These are phyloP conservation scores for Toxonevra muliebris DNA, from an alignment of 2,888 invertebrate genomes.

Conservation along the genomic window DNA sequence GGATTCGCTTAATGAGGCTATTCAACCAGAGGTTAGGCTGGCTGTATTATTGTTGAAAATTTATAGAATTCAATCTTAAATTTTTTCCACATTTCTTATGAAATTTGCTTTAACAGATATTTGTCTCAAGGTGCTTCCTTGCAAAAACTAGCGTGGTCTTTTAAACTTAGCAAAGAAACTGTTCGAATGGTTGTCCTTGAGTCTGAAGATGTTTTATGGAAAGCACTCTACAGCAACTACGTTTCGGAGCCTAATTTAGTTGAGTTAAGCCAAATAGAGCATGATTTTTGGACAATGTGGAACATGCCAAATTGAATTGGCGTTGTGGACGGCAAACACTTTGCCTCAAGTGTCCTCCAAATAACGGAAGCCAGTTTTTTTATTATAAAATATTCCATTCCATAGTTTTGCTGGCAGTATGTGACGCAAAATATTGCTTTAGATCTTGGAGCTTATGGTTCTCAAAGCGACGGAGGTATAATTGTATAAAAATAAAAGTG, in stretches of 20 bases:
- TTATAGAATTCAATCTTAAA: too few species aligned
- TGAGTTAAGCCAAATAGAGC: background rate
- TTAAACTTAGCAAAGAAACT: background rate
- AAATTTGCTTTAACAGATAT: background rate
- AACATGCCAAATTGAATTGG: constrained; percentile 1
- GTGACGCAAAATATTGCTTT: too few species aligned
- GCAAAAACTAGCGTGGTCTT: background rate
- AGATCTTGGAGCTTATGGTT: too few species aligned
- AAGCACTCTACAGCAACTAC: background rate
- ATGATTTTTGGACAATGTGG: constrained; percentile 1
- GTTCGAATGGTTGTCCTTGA: background rate
- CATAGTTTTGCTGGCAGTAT: too few species aligned
- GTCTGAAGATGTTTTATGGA: constrained; percentile 2
- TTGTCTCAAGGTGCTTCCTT: background rate
- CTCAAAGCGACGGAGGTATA: too few species aligned
- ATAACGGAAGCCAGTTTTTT: background rate
- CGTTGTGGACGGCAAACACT: background rate
- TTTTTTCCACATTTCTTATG: too few species aligned
- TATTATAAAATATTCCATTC: background rate
- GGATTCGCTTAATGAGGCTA: too few species aligned
- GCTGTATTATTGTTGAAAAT: constrained; percentile 1
- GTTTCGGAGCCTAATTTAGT: constrained; percentile 1
- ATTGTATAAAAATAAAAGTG: too few species aligned
- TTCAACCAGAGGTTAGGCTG: too few species aligned
- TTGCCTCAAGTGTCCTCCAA: constrained; percentile 2